Evolutionary conservation across 2,797 vertebrate genomes (phyloP).

Genomic region (Otus scops): DNA sequence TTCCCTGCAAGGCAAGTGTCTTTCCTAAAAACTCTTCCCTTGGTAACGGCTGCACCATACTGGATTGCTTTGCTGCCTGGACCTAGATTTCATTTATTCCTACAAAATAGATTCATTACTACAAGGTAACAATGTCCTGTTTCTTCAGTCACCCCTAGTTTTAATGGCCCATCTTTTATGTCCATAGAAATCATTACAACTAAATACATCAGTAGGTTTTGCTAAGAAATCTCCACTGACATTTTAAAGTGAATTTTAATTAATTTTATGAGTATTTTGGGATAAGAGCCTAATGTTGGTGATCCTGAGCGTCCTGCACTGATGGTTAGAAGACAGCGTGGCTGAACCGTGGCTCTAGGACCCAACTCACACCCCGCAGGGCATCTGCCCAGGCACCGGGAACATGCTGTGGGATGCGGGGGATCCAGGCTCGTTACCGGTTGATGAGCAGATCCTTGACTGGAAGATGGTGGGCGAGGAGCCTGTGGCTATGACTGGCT

Average conservation of each 20-base stretch:
- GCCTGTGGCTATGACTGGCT: neutral
- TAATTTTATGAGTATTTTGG: neutral
- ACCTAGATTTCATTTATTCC: neutral
- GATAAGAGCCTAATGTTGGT: neutral
- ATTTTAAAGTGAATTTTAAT: constrained; percentile 20
- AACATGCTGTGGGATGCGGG: neutral
- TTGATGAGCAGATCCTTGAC: neutral
- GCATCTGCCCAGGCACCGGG: neutral
- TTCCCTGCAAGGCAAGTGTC: neutral
- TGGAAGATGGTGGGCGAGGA: neutral
- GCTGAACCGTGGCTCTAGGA: neutral
- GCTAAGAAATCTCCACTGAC: neutral
- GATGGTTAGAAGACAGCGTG: neutral
- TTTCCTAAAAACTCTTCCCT: neutral
- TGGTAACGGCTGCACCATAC: neutral
- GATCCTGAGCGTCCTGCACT: neutral
- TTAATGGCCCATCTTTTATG: neutral
- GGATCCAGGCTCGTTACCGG: accelerated
- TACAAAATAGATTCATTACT: neutral
- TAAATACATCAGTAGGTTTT: neutral
- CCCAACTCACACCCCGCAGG: neutral
- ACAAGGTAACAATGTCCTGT: neutral
- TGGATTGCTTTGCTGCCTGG: neutral
- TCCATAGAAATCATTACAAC: constrained; percentile 7
- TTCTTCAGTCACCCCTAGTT: neutral